Evolutionary conservation across 1,140 invertebrate species (phyloP).

Genomic region (Lepidostoma basale): DNA sequence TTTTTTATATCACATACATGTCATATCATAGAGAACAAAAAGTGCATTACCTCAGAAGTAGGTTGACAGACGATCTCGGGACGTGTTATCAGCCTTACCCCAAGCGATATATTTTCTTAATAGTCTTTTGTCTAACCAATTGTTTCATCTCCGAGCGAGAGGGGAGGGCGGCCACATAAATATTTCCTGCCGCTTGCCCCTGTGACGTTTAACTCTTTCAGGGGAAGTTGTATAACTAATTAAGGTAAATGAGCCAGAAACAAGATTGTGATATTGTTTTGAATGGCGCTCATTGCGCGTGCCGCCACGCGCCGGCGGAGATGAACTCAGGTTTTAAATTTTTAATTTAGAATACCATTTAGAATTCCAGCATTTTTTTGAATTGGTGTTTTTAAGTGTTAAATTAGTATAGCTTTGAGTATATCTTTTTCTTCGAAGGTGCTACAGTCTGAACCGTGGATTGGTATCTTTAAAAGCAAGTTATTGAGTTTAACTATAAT

Average conservation of each 20-base stretch:
- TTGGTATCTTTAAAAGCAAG: too few relatives aligned
- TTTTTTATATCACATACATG: too few relatives aligned
- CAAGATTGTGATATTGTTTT: slow-evolving; percentile 48
- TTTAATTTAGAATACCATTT: too few relatives aligned
- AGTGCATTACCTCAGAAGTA: too few relatives aligned
- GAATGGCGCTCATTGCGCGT: slow-evolving; percentile 34
- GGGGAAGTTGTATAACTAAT: slow-evolving; percentile 46
- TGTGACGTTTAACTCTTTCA: slow-evolving; percentile 46
- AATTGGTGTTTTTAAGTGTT: too few relatives aligned
- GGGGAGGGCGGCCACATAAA: slow-evolving; percentile 37
- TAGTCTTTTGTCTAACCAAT: slow-evolving; percentile 33
- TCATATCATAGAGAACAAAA: too few relatives aligned
- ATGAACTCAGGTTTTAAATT: neutral
- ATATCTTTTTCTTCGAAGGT: too few relatives aligned
- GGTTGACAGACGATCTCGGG: slow-evolving; percentile 8
- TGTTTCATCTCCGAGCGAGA: slow-evolving; percentile 36
- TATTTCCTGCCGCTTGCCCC: slow-evolving; percentile 43
- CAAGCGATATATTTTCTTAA: slow-evolving; percentile 15
- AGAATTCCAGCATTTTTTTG: too few relatives aligned
- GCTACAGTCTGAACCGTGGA: too few relatives aligned
- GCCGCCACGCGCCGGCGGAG: neutral
- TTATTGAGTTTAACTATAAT: too few relatives aligned
- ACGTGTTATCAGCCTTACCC: slow-evolving; percentile 16
- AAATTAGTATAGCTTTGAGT: too few relatives aligned
- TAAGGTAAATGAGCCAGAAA: slow-evolving; percentile 48